Evolutionary conservation across 2,888 invertebrate species (phyloP), one percentile per base, ranked within the genome.

Genomic region (Girardia tigrina): DNA sequence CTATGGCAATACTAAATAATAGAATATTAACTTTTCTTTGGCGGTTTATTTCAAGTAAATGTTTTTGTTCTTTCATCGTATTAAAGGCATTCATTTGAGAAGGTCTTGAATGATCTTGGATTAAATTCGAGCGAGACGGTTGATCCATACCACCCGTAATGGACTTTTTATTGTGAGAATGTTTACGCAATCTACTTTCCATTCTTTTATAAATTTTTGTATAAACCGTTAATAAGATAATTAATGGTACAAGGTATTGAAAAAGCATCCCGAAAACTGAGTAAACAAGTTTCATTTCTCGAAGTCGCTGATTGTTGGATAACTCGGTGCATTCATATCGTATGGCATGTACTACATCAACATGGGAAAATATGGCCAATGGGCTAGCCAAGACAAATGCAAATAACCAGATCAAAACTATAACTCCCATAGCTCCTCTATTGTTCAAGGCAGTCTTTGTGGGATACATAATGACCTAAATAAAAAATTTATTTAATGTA

Each of bases 11-110:
- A 70, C 90, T 89, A 78, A 90, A 89, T 4, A 94, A 86, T 27
- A 94, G 88, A n/a, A 90, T 88, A 84, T 93, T 92, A 23, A 93
- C 93, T 79, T 90, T 88, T 79, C 90, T 88, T 78, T 92, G 89
- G 0, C 90, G 88, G 69, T 89, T 86, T 79, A 79, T 80, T 42
- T 81, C 79, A 23, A 81, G 78, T 70, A 79, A 76, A 75, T 81
- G 76, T 78, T 78, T 79, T 79, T 56, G 56, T n/a, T 56, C 56
- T 56, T 56, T 56, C 23, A 56, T 20, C 23, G 23, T 20, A 56
- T n/a, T 56, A n/a, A 56, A 56, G 4, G 56, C n/a, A 16, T n/a
- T 56, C 8, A 56, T 12, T 56, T 56, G 56, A 8, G 56, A 56
- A 6, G n/a, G 4, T 20, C 23, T 4, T 8, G n/a, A 20, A 8